Conservation (phyloP, 1,140 invertebrate species). For the Laupala kohalensis region DNA sequence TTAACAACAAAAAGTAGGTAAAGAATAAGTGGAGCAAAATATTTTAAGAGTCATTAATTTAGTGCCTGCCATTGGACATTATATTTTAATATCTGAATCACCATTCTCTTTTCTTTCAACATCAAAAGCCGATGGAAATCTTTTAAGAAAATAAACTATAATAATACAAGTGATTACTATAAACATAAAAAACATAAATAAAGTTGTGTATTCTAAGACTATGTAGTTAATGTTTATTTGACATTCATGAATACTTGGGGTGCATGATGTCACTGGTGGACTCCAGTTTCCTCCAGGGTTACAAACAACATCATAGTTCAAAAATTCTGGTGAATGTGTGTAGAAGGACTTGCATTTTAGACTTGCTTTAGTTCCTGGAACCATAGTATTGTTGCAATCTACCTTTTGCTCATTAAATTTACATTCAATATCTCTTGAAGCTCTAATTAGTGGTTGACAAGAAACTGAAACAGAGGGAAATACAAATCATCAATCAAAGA, state of each 20-base stretch:
- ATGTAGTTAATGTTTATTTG: too few species aligned
- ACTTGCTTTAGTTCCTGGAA: conserved; percentile 20
- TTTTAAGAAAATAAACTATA: too few species aligned
- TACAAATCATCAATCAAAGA: background rate
- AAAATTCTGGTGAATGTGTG: conserved; percentile 22
- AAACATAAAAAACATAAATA: too few species aligned
- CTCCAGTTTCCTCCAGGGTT: conserved; percentile 20
- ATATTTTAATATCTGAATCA: too few species aligned
- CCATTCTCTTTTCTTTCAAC: too few species aligned
- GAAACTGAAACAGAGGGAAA: conserved; percentile 15
- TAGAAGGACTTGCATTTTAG: conserved; percentile 23
- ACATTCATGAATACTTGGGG: conserved; percentile 17
- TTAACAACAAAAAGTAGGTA: too few species aligned
- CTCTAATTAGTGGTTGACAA: conserved; percentile 18
- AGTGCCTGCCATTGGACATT: too few species aligned
- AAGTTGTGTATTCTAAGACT: too few species aligned
- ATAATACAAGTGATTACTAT: too few species aligned
- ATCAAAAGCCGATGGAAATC: too few species aligned
- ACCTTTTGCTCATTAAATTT: conserved; percentile 16
- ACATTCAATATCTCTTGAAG: conserved; percentile 21
- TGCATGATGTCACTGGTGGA: conserved; percentile 19
- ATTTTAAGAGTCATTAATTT: too few species aligned
- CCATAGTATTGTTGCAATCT: conserved; percentile 18
- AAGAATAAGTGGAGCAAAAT: too few species aligned
- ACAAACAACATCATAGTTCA: conserved; percentile 21